Conservation (phyloP, 2,113 vertebrate genomes). For the Carassius auratus region DNA sequence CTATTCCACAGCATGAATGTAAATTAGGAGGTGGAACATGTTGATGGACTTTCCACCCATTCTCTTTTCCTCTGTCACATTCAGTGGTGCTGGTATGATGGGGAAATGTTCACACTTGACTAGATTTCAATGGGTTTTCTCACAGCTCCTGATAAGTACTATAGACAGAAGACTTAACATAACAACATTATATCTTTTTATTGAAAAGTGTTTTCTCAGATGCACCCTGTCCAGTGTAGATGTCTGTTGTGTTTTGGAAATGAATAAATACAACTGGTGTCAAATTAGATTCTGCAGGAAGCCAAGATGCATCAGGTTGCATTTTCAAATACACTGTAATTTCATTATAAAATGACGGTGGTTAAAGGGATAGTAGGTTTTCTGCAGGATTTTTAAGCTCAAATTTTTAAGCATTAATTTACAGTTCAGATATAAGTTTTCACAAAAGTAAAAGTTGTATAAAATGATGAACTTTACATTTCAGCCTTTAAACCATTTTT, state of each 20-base stretch:
- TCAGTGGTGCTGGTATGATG: slow-evolving; percentile 21
- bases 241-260: not conserved
- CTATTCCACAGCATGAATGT: slow-evolving; percentile 38
- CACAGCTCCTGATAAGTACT: not conserved
- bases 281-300: not conserved
- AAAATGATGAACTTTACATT: no score
- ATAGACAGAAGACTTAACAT: not conserved
- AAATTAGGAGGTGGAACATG: slow-evolving; percentile 42
- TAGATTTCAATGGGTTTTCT: slow-evolving; percentile 34
- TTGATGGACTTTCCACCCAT: not conserved
- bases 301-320: not conserved
- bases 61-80: slow-evolving; percentile 1
- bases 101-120: slow-evolving; percentile 46
- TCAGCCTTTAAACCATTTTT: no score
- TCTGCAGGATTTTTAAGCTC: no score
- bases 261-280: not conserved
- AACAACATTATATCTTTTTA: not conserved
- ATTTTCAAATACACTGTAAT: not conserved
- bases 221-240: not conserved
- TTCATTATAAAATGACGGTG: not conserved
- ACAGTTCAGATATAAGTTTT: no score
- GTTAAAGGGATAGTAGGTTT: not conserved
- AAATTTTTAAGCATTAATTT: no score
- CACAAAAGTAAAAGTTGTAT: no score
- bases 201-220: not conserved